Evolutionary conservation across 1,140 invertebrate genomes (phyloP).

Genomic region (Melitaea cinxia): DNA sequence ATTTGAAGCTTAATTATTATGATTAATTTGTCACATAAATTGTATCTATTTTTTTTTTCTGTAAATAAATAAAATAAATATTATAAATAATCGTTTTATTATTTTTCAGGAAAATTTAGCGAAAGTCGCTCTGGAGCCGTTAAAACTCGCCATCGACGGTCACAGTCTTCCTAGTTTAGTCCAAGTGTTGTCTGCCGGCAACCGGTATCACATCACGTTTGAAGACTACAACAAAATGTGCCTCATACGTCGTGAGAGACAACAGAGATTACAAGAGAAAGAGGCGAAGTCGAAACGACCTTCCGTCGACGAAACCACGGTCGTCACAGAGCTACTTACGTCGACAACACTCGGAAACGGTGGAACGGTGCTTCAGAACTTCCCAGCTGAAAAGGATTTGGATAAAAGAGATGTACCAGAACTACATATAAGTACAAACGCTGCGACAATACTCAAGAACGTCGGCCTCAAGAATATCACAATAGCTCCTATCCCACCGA

Average conservation of each 20-base stretch:
- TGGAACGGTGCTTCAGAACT: constrained; percentile 57
- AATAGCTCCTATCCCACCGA: constrained; percentile 70
- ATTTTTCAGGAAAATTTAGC: constrained; percentile 69
- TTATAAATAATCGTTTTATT: constrained; percentile 13
- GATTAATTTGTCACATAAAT: no score
- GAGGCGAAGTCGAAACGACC: constrained; percentile 56
- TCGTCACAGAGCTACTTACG: constrained; percentile 64
- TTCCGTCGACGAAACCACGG: constrained; percentile 48
- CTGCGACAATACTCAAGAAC: constrained; percentile 74
- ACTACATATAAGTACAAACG: constrained; percentile 55
- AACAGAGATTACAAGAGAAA: constrained; percentile 82
- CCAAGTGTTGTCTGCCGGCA: constrained; percentile 85
- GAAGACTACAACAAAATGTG: constrained; percentile 88
- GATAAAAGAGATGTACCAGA: constrained; percentile 51
- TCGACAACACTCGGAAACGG: constrained; percentile 60
- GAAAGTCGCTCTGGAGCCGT: constrained; percentile 74
- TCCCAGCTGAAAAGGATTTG: constrained; percentile 41
- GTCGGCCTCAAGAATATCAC: constrained; percentile 79
- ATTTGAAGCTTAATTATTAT: no score
- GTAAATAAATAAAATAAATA: no score
- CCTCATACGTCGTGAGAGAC: constrained; percentile 84
- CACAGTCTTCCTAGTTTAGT: constrained; percentile 81
- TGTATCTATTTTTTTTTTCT: no score
- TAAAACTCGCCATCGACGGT: constrained; percentile 82
- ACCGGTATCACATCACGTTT: constrained; percentile 86